Conservation (phyloP, 1,140 invertebrate species). For the Zaprionus tsacasi region DNA sequence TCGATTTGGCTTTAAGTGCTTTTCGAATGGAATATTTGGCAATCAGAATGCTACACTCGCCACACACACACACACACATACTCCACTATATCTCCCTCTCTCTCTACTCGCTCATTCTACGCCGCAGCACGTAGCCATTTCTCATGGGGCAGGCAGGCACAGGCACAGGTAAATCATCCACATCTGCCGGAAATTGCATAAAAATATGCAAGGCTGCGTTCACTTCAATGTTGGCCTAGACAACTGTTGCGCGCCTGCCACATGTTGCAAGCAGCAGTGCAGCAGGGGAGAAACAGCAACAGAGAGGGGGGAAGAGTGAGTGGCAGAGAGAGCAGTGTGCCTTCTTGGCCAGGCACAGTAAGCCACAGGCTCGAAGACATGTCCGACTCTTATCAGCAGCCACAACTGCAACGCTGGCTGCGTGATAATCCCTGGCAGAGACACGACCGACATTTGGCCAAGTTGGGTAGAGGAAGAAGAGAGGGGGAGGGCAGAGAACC, state of each 20-base stretch:
- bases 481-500: neutral
- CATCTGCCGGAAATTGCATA: slow-evolving; percentile 83
- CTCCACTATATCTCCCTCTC: neutral
- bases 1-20: slow-evolving; percentile 17
- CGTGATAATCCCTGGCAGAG: slow-evolving; percentile 67
- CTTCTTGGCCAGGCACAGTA: slow-evolving; percentile 38
- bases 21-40: slow-evolving; percentile 34
- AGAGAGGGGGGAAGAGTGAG: neutral
- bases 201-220: slow-evolving; percentile 71
- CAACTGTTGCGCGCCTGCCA: slow-evolving; percentile 26
- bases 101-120: neutral
- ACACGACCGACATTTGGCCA: slow-evolving; percentile 77
- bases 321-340: neutral
- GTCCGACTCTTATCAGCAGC: slow-evolving; percentile 47
- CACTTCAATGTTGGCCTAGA: slow-evolving; percentile 31
- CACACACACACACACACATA: neutral
- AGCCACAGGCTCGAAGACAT: slow-evolving; percentile 50
- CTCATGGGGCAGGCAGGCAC: slow-evolving; percentile 54
- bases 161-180: slow-evolving; percentile 70
- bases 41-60: slow-evolving; percentile 9
- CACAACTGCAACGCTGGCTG: slow-evolving; percentile 32
- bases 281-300: neutral
- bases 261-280: slow-evolving; percentile 46
- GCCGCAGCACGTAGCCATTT: slow-evolving; percentile 62
- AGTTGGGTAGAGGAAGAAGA: slow-evolving; percentile 16